Evolutionary conservation across 2,888 invertebrate species (phyloP), one percentile per base, ranked within the genome.

Genomic region (Timandra comae): DNA sequence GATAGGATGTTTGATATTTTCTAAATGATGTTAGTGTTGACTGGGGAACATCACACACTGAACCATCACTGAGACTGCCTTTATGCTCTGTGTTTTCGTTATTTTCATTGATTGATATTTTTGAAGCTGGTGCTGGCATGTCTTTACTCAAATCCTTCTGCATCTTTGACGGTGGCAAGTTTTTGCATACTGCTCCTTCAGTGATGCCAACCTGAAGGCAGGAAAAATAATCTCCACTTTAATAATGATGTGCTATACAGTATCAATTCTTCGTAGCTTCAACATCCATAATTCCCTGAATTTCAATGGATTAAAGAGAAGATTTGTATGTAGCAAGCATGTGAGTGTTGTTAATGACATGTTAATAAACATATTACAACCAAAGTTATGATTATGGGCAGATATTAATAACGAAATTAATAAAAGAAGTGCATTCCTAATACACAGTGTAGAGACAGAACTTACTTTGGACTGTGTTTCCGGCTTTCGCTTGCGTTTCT

Each of bases 181-280:
- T 81, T 76, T 77, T 79, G 74, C 67, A 69, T 69, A 73, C 76
- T 66, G 82, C 81, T 75, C 77, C 84, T 79, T 84, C 84, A 81
- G 81, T 82, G 82, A 80, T 80, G 82, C 84, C 85, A 76, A 85
- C 85, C 85, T 85, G 85, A 82, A 84, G 85, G 81, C 84, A 85
- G 84, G 84, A 85, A 85, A 85, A 85, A 85, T 85, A 64, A 82
- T 82, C 85, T 84, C 82, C 85, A 84, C 80, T 84, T 85, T 85
- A 85, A 56, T 79, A 77, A 81, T 76, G 66, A 80, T 82, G 82
- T 76, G 81, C 78, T 77, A 69, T 52, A 67, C 58, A 71, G 72
- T 61, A 76, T 74, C 70, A 68, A 73, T 50, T 80, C 84, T 84
- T 84, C 84, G 66, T 70, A 74, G 81, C 80, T 80, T 76, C 68